These are phyloP conservation scores for Galbula dea DNA, from an alignment of 2,113 vertebrate genomes.

Conservation along the genomic window DNA sequence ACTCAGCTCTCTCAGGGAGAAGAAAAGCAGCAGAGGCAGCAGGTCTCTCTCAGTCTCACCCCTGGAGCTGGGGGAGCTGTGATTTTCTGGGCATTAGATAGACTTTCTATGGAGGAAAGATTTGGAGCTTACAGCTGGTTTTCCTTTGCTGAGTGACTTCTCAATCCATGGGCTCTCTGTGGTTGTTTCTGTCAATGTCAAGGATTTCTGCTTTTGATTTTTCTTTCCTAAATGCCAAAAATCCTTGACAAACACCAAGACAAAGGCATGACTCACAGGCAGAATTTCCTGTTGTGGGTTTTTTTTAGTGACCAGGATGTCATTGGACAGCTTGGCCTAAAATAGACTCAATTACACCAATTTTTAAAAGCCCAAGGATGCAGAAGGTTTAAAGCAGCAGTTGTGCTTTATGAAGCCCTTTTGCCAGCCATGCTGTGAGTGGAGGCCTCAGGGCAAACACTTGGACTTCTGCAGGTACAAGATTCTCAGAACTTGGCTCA, in stretches of 20 bases:
- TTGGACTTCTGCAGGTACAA: neutral
- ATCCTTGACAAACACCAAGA: slow-evolving; percentile 55
- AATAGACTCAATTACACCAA: slow-evolving; percentile 13
- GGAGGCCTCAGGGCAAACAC: neutral
- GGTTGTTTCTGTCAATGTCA: slow-evolving; percentile 1
- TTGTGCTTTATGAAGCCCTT: neutral
- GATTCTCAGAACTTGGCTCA: neutral
- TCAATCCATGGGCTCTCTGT: neutral
- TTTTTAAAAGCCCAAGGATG: neutral
- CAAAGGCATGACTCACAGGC: slow-evolving; percentile 57
- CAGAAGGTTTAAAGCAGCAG: neutral
- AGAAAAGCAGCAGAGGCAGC: neutral
- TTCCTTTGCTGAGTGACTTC: neutral
- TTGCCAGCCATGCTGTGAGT: neutral
- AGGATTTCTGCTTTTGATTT: slow-evolving; percentile 14
- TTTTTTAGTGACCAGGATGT: slow-evolving; percentile 22
- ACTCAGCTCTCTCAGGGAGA: neutral
- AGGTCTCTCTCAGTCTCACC: neutral
- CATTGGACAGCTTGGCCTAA: slow-evolving; percentile 36
- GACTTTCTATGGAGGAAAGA: neutral
- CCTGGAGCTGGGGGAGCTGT: neutral
- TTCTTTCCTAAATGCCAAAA: slow-evolving; percentile 47
- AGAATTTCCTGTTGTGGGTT: slow-evolving; percentile 48
- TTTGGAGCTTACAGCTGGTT: neutral
- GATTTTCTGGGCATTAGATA: neutral